Evolutionary conservation across 2,113 vertebrate genomes (phyloP), one percentile per base, ranked within the genome.

Genomic region (Phaetusa simplex): DNA sequence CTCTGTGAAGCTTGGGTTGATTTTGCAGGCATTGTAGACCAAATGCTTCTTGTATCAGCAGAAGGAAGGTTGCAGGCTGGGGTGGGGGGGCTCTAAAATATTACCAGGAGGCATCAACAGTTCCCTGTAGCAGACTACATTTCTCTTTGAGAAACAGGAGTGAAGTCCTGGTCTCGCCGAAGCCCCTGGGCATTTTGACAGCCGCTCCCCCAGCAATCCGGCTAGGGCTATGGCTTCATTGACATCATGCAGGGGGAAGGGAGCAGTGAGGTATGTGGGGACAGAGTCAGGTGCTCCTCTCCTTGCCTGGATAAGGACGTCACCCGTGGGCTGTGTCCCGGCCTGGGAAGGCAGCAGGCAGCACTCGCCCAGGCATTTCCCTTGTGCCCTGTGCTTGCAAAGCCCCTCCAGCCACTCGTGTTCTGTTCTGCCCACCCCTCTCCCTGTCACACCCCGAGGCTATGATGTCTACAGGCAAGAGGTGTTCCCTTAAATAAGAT

Each of bases 401-500:
- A 94, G 32, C 30, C 76, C 85, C 81, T 91, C 30, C 1, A 27
- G 95, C 86, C 67, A 56, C 56, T 74, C n/a, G 19, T 62, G 88
- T 92, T 72, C 94, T 93, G 49, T 74, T 88, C 71, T 49, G 6
- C 5, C 2, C 45, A 30, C 27, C 47, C 32, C 45, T 82, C 62
- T 94, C 55, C 53, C 1, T 3, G 32, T 95, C 88, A 79, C 43
- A 40, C 9, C 88, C 43, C 3, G 2, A 43, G 84, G 74, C 89
- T 90, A 40, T 38, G 49, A 58, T 83, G 89, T 72, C 94, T 93
- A 2, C 59, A 36, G 94, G 97, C 94, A 80, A 94, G 96, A 94
- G 52, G 59, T 95, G 94, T 94, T 97, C 96, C 74, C 94, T 88
- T 73, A 90, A 93, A 78, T 62, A 24, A 85, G 77, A 86, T 91